Evolutionary conservation across 2,888 invertebrate genomes (phyloP).

Genomic region (Steinernema hermaphroditum): DNA sequence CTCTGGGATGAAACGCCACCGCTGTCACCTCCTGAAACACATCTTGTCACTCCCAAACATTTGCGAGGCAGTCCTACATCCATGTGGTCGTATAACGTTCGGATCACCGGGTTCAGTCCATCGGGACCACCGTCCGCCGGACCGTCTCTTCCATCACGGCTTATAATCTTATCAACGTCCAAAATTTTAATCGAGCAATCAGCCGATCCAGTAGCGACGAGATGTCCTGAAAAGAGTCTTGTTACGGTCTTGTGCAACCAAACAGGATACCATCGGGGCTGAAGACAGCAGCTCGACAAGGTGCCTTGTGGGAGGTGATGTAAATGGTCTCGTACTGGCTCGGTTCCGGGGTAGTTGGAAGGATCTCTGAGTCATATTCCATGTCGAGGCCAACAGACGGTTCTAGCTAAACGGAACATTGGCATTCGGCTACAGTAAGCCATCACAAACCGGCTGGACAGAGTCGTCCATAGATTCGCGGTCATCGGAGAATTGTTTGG

Average conservation of each 20-base stretch:
- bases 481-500: slow-evolving; percentile 63
- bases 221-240: slow-evolving; percentile 73
- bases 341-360: slow-evolving; percentile 81
- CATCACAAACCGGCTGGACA: too few relatives aligned
- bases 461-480: slow-evolving; percentile 46
- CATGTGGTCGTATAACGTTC: slow-evolving; percentile 93
- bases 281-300: slow-evolving; percentile 91
- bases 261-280: slow-evolving; percentile 77
- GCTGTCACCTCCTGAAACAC: slow-evolving; percentile 85
- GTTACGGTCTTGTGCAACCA: neutral
- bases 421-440: neutral
- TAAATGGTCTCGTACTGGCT: slow-evolving; percentile 97
- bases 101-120: slow-evolving; percentile 85
- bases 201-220: slow-evolving; percentile 95
- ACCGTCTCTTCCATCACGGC: slow-evolving; percentile 75
- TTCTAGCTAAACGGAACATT: slow-evolving; percentile 5
- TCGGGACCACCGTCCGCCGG: slow-evolving; percentile 67
- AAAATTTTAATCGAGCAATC: slow-evolving; percentile 98
- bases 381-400: slow-evolving; percentile 77
- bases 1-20: slow-evolving; percentile 92
- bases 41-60: too few relatives aligned
- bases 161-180: slow-evolving; percentile 97
- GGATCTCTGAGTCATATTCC: slow-evolving; percentile 87
- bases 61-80: too few relatives aligned
- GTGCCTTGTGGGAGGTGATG: slow-evolving; percentile 93